Evolutionary conservation across 2,113 vertebrate species (phyloP), one percentile per base, ranked within the genome.

Genomic region (Sturnus vulgaris): DNA sequence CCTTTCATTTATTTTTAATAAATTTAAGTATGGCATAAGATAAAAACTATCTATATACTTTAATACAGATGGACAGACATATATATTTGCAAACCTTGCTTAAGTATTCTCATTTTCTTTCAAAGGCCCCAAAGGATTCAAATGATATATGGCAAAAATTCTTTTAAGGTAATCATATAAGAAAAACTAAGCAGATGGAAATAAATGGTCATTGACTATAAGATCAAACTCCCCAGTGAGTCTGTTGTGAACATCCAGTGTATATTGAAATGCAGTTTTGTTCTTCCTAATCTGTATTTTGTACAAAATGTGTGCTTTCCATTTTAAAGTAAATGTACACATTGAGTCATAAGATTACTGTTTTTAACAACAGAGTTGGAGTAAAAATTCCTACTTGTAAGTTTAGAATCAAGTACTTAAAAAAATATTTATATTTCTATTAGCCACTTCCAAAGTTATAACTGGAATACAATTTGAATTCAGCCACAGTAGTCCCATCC

Each of bases 91-190:
- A 95, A 94, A 96, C 37, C 31, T 94, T 85, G 39, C 81, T 83
- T 95, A 94, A 96, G 68, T 77, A 92, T 86, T 92, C 59, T 94
- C 63, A 78, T 81, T 90, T 93, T 93, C 90, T 83, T 92, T 70
- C 55, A 33, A 86, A 91, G 25, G 56, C 50, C 70, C 37, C 65
- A 50, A 46, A 93, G 80, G 57, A 89, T 64, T 96, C 47, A 92
- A 85, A 89, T 80, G 71, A 92, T 88, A 88, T 77, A 88, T 72
- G 77, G 73, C 59, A 94, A 93, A 66, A 91, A 93, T 88, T 92
- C 72, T 93, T 86, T 91, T 75, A 82, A 94, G 57, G 84, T 73
- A 94, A 70, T 90, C 59, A 60, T 79, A 80, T 44, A 81, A 91
- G 65, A 86, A 92, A 96, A 88, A 79, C 50, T 46, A 81, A 95